phyloP scores from a whole-genome alignment of 2,113 vertebrate species.

The zebrafish (Danio rerio) region GRCz12tu NC_133181.1:26563501-26564000 shows the following conservation, averaged over 20 bases:
- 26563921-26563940: conserved; percentile 92
- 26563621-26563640: conserved; percentile 89
- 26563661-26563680: conserved; percentile 51
- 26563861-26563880: conserved; percentile 96
- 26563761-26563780: conserved; percentile 88
- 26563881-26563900: conserved; percentile 92
- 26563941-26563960: conserved; percentile 96
- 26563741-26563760: conserved; percentile 85
- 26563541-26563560: conserved; percentile 64
- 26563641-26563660: conserved; percentile 72
- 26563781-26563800: conserved; percentile 90
- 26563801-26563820: conserved; percentile 82
- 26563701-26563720: conserved; percentile 67
- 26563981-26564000: conserved; percentile 97
- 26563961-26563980: conserved; percentile 98
- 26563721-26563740: conserved; percentile 82
- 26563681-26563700: conserved; percentile 67
- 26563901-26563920: conserved; percentile 92
- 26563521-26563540: conserved; percentile 69
- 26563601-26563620: conserved; percentile 93
- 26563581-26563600: conserved; percentile 82
- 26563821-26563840: conserved; percentile 92
- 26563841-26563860: conserved; percentile 98
- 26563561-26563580: conserved; percentile 79
- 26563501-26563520: conserved; percentile 90